These are phyloP conservation scores for Mus musculus DNA, from an alignment of 2,113 vertebrate genomes.

Conservation along the genomic window GRCm39 chr8:42480001-42480500, in stretches of 20 bases:
- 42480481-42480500: neutral
- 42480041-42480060: neutral
- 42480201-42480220: constrained; percentile 2
- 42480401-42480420: constrained; percentile 6
- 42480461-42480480: constrained; percentile 31
- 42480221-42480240: neutral
- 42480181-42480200: constrained; percentile 8
- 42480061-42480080: neutral
- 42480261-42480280: neutral
- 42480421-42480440: neutral
- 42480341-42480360: neutral
- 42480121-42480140: neutral
- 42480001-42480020: neutral
- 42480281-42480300: neutral
- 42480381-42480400: constrained; percentile 2
- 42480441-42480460: constrained; percentile 45
- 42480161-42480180: constrained; percentile 36
- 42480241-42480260: constrained; percentile 21
- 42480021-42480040: neutral
- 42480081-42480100: neutral
- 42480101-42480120: constrained; percentile 18
- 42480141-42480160: neutral
- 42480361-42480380: neutral
- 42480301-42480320: neutral
- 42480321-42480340: constrained; percentile 34